Percentiles rank a stretch among this genome's conserved stretches.
phyloP scores from a whole-genome alignment of 2,113 vertebrate species.

The Himantopus leucocephalus region DNA sequence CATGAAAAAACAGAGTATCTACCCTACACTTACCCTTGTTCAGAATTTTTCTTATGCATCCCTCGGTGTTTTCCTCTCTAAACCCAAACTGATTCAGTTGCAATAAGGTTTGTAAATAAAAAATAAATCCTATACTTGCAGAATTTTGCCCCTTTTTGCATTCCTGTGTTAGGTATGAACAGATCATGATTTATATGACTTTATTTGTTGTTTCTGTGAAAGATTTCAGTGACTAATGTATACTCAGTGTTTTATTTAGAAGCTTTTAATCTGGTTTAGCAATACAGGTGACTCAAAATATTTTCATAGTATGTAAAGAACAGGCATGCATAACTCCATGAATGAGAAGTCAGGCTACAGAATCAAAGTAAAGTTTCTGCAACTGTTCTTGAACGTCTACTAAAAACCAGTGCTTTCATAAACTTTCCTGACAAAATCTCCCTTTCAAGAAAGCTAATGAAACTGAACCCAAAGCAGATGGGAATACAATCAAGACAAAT shows the following conservation, averaged over 20 bases:
- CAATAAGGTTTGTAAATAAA: background rate
- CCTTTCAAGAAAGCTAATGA: slow-evolving; percentile 47
- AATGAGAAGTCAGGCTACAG: background rate
- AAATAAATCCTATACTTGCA: background rate
- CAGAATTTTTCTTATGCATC: background rate
- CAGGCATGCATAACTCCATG: background rate
- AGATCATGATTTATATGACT: background rate
- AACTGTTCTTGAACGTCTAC: background rate
- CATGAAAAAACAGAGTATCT: background rate
- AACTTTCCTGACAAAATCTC: slow-evolving; percentile 1
- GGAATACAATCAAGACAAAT: slow-evolving; percentile 60
- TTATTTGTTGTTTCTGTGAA: background rate
- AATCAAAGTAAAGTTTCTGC: background rate
- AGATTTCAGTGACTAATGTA: background rate
- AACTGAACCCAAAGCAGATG: slow-evolving; percentile 50
- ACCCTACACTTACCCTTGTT: background rate
- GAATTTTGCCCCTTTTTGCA: background rate
- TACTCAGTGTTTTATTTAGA: background rate
- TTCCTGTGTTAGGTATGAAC: background rate
- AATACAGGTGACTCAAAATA: background rate
- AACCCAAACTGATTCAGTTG: background rate
- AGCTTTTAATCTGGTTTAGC: background rate
- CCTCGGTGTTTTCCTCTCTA: background rate
- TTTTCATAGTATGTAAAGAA: background rate
- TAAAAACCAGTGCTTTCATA: background rate